These are phyloP conservation scores for Ophioninae sp. DNA, from an alignment of 2,888 invertebrate species.

Conservation along the genomic window DNA sequence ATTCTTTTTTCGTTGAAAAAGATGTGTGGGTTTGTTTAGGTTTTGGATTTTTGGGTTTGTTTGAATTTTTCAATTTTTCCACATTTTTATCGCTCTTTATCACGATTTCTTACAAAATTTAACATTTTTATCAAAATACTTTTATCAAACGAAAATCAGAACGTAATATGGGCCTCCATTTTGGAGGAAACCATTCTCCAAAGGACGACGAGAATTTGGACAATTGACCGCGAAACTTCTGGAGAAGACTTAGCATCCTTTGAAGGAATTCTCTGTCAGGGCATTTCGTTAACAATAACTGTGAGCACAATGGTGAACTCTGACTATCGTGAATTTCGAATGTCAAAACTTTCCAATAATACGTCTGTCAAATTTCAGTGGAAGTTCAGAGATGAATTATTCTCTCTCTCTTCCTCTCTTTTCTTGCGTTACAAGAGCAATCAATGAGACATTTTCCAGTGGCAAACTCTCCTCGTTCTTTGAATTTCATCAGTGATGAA, in stretches of 20 bases:
- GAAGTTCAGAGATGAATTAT: background rate
- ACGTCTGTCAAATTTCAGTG: constrained; percentile 1
- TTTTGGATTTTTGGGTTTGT: too few species aligned
- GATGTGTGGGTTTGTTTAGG: too few species aligned
- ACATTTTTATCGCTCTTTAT: too few species aligned
- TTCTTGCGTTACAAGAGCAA: background rate
- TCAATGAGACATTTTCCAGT: constrained; percentile 24
- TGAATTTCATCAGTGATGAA: constrained; percentile 15
- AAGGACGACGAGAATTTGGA: background rate
- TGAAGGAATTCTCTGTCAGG: constrained; percentile 1
- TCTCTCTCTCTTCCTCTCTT: background rate
- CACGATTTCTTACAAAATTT: background rate
- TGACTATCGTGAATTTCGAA: constrained; percentile 9
- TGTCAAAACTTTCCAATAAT: constrained; percentile 31
- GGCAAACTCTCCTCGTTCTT: constrained; percentile 14
- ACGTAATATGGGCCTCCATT: background rate
- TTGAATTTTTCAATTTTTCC: background rate
- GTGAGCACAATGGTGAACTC: background rate
- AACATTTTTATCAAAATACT: background rate
- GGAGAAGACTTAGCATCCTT: background rate
- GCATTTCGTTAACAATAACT: background rate
- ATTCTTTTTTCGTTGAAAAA: too few species aligned
- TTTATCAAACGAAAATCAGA: background rate
- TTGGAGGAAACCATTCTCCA: background rate
- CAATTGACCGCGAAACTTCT: constrained; percentile 16